Evolutionary conservation across 2,113 vertebrate genomes (phyloP).

Genomic region (Rhabdomys dilectus): DNA sequence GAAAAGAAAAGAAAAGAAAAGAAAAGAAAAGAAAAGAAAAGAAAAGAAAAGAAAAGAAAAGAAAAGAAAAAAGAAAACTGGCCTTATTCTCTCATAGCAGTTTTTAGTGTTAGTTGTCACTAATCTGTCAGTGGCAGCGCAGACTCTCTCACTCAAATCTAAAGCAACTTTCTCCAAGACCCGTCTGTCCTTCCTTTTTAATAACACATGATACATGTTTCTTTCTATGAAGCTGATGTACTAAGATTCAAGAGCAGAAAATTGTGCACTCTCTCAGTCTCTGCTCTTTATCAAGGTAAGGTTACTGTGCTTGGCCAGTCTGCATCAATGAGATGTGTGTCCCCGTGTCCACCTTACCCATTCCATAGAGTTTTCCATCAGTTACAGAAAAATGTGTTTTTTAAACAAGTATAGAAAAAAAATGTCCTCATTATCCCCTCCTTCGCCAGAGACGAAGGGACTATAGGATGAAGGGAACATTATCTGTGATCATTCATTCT

Average conservation of each 20-base stretch:
- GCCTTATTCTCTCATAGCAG: too few species aligned
- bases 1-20: too few species aligned
- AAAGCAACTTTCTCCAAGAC: not conserved
- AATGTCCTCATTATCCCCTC: not conserved
- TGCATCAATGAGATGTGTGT: not conserved
- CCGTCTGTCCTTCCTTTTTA: not conserved
- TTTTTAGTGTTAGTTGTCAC: not conserved
- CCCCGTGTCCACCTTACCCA: not conserved
- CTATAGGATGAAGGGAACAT: constrained; percentile 29
- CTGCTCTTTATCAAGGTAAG: not conserved
- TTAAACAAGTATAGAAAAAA: constrained; percentile 10
- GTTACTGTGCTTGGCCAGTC: too few species aligned
- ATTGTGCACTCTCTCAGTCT: not conserved
- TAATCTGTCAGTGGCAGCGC: not conserved
- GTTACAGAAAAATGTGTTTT: constrained; percentile 41
- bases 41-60: too few species aligned
- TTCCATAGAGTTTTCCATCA: not conserved
- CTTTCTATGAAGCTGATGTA: not conserved
- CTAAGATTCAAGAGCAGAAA: not conserved
- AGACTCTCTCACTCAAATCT: not conserved
- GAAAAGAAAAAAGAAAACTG: too few species aligned
- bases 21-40: too few species aligned
- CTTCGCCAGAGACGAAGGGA: not conserved
- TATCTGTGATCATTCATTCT: constrained; percentile 55
- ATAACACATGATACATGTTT: not conserved